Conservation (phyloP, 2,888 invertebrate genomes). For the Atherix ibis region DNA sequence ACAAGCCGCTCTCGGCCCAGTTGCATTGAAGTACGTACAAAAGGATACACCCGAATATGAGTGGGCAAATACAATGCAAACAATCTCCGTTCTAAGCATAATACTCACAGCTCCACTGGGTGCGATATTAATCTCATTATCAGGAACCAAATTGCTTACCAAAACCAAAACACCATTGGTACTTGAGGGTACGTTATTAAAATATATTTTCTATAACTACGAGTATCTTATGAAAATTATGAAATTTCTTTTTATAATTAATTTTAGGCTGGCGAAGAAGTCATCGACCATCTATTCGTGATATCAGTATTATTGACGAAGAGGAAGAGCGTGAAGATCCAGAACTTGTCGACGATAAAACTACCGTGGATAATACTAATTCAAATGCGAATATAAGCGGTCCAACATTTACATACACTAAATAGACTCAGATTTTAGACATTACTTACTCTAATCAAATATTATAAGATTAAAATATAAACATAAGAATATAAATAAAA, state of each 20-base stretch:
- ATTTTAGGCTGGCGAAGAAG: slow-evolving; percentile 58
- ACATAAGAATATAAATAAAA: no score
- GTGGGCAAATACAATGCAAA: slow-evolving; percentile 57
- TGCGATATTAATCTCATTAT: slow-evolving; percentile 64
- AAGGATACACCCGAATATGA: slow-evolving; percentile 34
- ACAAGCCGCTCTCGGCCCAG: slow-evolving; percentile 74
- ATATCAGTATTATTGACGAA: slow-evolving; percentile 75
- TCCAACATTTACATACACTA: slow-evolving; percentile 13
- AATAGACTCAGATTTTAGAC: no score
- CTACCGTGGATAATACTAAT: slow-evolving; percentile 24
- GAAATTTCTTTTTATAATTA: no score
- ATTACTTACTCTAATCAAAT: no score
- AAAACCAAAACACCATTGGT: slow-evolving; percentile 57
- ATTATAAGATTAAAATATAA: no score
- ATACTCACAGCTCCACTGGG: slow-evolving; percentile 72
- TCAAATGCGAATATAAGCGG: slow-evolving; percentile 18
- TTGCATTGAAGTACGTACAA: slow-evolving; percentile 49
- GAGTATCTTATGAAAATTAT: neutral
- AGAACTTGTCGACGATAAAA: slow-evolving; percentile 26
- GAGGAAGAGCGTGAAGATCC: slow-evolving; percentile 52
- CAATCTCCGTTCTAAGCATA: slow-evolving; percentile 64
- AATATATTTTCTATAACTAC: neutral
- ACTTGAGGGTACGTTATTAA: slow-evolving; percentile 37
- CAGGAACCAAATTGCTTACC: slow-evolving; percentile 59
- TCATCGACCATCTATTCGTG: slow-evolving; percentile 67